Conservation (phyloP, 2,113 vertebrate species). For the Peucedramus taeniatus region DNA sequence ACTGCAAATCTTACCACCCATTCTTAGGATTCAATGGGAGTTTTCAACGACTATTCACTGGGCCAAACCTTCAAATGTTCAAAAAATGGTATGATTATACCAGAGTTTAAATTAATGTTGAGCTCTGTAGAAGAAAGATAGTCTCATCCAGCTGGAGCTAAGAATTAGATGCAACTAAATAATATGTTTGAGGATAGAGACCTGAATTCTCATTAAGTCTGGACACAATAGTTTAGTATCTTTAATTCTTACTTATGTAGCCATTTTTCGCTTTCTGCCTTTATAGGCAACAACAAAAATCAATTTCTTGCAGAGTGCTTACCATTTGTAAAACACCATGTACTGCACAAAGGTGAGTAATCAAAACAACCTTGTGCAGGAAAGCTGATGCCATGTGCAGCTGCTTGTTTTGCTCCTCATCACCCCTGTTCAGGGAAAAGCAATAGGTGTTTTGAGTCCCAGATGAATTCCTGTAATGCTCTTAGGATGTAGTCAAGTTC, state of each 20-base stretch:
- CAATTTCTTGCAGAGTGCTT: not conserved
- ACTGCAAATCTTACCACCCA: constrained; percentile 1
- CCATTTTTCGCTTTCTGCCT: not conserved
- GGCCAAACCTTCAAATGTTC: not conserved
- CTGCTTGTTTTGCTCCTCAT: not conserved
- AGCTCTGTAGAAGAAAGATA: not conserved
- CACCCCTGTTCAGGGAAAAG: not conserved
- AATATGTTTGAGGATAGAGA: not conserved
- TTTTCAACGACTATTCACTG: not conserved
- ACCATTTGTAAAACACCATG: not conserved
- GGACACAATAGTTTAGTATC: not conserved
- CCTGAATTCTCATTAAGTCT: not conserved
- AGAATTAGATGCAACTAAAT: not conserved
- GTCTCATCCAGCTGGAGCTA: not conserved
- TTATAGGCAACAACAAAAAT: not conserved
- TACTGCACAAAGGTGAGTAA: not conserved
- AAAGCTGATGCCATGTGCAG: not conserved
- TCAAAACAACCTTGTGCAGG: not conserved
- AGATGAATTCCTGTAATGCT: not conserved
- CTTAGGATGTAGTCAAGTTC: not conserved
- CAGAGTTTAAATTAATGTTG: not conserved
- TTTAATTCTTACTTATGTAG: not conserved
- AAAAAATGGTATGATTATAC: not conserved
- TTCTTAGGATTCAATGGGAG: not conserved
- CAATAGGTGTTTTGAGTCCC: not conserved